phyloP scores from a whole-genome alignment of 37 sponge, comb jelly and placozoan species.

The Hormiphora californensis region DNA sequence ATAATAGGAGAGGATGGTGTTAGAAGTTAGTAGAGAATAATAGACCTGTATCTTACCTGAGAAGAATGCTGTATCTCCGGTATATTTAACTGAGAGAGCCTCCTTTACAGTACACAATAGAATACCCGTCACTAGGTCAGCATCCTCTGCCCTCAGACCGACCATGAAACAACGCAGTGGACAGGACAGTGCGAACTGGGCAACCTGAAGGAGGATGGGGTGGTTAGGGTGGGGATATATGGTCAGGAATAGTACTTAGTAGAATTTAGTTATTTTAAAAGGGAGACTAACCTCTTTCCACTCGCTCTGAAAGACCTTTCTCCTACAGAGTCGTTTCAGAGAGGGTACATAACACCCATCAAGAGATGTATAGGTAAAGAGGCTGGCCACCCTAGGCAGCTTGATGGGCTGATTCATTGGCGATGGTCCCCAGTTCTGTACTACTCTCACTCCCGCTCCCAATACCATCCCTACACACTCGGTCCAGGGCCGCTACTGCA shows the following conservation, averaged over 20 bases:
- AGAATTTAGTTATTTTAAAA: neutral
- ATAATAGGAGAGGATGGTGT: neutral
- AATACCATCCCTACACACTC: conserved; percentile 39
- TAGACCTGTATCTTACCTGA: neutral
- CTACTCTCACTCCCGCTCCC: conserved; percentile 26
- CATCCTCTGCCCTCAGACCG: conserved; percentile 19
- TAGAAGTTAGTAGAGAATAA: neutral
- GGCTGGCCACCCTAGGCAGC: conserved; percentile 34
- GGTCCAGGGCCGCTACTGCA: conserved; percentile 34
- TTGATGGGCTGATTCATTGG: conserved; percentile 48
- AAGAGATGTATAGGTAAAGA: conserved; percentile 12
- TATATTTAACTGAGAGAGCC: conserved; percentile 45
- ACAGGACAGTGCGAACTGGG: conserved; percentile 34
- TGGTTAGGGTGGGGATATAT: neutral
- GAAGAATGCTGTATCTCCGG: conserved; percentile 45
- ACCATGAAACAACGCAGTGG: conserved; percentile 53
- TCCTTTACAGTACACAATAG: conserved; percentile 47
- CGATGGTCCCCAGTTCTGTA: conserved; percentile 29
- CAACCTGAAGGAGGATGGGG: neutral
- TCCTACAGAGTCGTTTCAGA: conserved; percentile 22
- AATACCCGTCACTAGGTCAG: conserved; percentile 28
- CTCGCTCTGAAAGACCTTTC: conserved; percentile 51
- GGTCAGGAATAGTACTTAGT: neutral
- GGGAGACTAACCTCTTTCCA: conserved; percentile 21
- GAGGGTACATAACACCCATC: conserved; percentile 45